A percentile compares a stretch with the other conserved stretches of the same genome.
Evolutionary conservation across 2,113 vertebrate species (phyloP).

Genomic region (Psittacus erithacus): DNA sequence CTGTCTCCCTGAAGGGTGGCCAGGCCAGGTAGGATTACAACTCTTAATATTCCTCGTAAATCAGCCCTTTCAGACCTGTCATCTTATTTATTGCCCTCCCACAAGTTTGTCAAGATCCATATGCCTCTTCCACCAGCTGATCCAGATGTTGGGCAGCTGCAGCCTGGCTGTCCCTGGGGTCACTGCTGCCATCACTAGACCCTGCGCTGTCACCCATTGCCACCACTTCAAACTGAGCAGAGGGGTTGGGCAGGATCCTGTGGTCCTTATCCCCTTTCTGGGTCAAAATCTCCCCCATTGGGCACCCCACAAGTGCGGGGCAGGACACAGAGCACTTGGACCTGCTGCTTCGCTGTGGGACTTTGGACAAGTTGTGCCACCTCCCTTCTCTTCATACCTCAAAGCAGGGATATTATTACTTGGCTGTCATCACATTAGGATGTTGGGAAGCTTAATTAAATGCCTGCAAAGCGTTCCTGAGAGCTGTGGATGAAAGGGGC

Average conservation of each 20-base stretch:
- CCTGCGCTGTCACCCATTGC: rapidly evolving
- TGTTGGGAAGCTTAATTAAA: slow-evolving; percentile 51
- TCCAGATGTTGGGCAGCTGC: slow-evolving; percentile 54
- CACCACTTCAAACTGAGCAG: background rate
- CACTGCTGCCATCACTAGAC: rapidly evolving
- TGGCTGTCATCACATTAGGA: slow-evolving; percentile 43
- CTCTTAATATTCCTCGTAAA: slow-evolving; percentile 54
- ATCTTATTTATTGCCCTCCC: slow-evolving; percentile 40
- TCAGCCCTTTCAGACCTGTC: slow-evolving; percentile 44
- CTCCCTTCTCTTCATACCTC: background rate
- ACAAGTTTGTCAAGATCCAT: background rate
- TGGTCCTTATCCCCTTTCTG: background rate
- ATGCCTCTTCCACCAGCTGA: slow-evolving; percentile 2
- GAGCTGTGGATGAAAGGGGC: background rate
- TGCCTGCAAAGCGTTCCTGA: slow-evolving; percentile 37
- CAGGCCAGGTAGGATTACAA: slow-evolving; percentile 3
- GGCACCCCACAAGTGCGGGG: background rate
- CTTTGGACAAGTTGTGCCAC: background rate
- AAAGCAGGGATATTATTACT: background rate
- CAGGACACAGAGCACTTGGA: background rate
- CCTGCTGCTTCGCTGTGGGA: rapidly evolving
- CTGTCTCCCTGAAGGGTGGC: background rate
- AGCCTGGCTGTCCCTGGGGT: background rate
- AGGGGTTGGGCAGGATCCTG: background rate
- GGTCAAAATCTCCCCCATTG: background rate